Conservation (phyloP, 2,113 vertebrate species). For the Trochalopteron elliotii region DNA sequence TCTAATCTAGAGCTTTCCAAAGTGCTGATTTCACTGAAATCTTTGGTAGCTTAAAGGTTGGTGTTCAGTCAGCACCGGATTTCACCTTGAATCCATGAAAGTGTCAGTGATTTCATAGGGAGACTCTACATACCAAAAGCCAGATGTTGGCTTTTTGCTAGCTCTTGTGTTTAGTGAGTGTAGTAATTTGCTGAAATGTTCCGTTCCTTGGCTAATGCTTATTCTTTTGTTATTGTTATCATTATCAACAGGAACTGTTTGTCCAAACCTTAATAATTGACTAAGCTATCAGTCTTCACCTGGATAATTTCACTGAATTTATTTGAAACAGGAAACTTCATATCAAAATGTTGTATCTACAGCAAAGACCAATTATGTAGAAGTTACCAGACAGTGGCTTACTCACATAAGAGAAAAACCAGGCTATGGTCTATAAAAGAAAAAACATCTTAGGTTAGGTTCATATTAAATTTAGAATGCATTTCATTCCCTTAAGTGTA, state of each 20-base stretch:
- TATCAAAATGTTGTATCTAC: neutral
- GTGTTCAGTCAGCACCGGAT: neutral
- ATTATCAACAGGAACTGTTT: neutral
- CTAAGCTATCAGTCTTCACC: neutral
- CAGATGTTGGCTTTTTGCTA: neutral
- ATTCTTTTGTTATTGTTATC: neutral
- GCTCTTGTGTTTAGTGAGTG: neutral
- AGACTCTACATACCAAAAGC: neutral
- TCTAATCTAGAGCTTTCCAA: neutral
- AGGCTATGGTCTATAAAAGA: neutral
- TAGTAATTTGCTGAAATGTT: neutral
- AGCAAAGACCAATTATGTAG: neutral
- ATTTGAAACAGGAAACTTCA: neutral
- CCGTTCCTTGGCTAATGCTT: neutral
- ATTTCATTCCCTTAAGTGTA: neutral
- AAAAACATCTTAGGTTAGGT: neutral
- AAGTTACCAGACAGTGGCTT: neutral
- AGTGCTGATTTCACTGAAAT: neutral
- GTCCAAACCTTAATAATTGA: neutral
- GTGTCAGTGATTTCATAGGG: neutral
- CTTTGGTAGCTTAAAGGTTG: neutral
- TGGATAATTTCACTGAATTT: neutral
- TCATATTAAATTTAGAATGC: neutral
- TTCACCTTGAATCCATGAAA: neutral
- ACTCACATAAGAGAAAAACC: neutral